A percentile compares a stretch with the other conserved stretches of the same genome.
These are phyloP conservation scores for Melanostigma gelatinosum DNA, from an alignment of 2,113 vertebrate genomes.

Conservation along the genomic window DNA sequence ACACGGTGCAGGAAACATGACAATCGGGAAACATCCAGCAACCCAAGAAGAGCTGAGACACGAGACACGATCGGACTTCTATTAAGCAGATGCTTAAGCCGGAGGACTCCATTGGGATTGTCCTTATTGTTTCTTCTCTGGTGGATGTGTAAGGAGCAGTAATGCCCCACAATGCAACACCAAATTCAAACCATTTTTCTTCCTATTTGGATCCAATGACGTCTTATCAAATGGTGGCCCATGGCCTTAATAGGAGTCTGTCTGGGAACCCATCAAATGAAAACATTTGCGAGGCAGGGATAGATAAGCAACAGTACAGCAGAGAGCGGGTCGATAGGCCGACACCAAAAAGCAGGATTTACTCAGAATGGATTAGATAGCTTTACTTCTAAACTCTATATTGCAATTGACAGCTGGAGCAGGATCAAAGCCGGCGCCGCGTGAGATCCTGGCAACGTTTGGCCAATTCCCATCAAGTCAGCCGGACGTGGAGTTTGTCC, in stretches of 20 bases:
- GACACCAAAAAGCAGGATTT: slow-evolving; percentile 65
- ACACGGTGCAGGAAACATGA: background rate
- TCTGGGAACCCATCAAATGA: slow-evolving; percentile 59
- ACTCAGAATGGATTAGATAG: slow-evolving; percentile 72
- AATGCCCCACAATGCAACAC: background rate
- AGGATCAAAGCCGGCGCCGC: slow-evolving; percentile 58
- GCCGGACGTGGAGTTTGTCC: slow-evolving; percentile 76
- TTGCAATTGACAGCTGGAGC: slow-evolving; percentile 69
- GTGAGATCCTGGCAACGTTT: slow-evolving; percentile 62
- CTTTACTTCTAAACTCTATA: slow-evolving; percentile 66
- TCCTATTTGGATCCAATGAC: slow-evolving; percentile 35
- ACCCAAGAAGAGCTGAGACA: background rate
- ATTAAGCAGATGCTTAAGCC: background rate
- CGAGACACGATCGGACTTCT: background rate
- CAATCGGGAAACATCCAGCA: too few species aligned
- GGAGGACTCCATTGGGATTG: background rate
- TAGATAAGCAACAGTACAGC: slow-evolving; percentile 54
- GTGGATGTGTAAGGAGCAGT: background rate
- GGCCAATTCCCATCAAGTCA: slow-evolving; percentile 79
- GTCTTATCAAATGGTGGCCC: slow-evolving; percentile 35
- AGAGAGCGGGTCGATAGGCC: slow-evolving; percentile 62
- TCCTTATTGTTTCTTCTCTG: background rate
- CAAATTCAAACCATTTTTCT: slow-evolving; percentile 20
- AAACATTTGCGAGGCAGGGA: slow-evolving; percentile 63
- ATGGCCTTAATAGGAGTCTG: slow-evolving; percentile 33